Conservation (phyloP, 2,797 vertebrate species). For the Borostomias antarcticus region DNA sequence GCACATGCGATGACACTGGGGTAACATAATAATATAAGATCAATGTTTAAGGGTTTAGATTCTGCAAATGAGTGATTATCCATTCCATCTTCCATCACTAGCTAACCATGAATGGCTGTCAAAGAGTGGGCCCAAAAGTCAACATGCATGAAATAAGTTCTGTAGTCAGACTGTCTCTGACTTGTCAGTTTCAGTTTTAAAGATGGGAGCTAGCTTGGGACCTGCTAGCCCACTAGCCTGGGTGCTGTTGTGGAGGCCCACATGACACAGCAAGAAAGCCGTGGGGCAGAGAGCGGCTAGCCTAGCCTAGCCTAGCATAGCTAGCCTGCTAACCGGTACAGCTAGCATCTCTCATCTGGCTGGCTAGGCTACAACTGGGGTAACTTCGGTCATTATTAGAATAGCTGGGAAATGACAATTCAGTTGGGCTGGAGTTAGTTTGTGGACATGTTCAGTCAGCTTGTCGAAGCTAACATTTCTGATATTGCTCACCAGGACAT, state of each 20-base stretch:
- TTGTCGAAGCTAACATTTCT: neutral
- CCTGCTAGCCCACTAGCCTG: neutral
- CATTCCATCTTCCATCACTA: too few relatives aligned
- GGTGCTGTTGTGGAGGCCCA: slow-evolving; percentile 13
- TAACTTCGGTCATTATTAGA: neutral
- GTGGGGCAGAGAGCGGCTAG: neutral
- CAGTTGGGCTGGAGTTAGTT: neutral
- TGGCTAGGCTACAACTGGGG: neutral
- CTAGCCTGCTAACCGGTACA: neutral
- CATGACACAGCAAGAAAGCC: slow-evolving; percentile 24
- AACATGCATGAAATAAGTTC: too few relatives aligned
- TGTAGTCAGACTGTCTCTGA: neutral
- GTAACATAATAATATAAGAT: neutral
- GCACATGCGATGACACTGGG: neutral
- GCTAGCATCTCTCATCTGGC: neutral
- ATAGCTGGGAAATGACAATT: neutral
- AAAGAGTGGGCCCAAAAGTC: too few relatives aligned
- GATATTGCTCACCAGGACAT: neutral
- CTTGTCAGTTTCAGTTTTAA: neutral
- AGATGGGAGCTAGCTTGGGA: neutral
- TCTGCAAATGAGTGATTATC: neutral
- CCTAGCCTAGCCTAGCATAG: neutral
- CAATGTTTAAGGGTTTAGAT: neutral
- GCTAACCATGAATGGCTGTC: too few relatives aligned
- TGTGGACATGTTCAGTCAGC: neutral